Conservation (phyloP, 2,113 vertebrate species). For the Neopipo cinnamomea region DNA sequence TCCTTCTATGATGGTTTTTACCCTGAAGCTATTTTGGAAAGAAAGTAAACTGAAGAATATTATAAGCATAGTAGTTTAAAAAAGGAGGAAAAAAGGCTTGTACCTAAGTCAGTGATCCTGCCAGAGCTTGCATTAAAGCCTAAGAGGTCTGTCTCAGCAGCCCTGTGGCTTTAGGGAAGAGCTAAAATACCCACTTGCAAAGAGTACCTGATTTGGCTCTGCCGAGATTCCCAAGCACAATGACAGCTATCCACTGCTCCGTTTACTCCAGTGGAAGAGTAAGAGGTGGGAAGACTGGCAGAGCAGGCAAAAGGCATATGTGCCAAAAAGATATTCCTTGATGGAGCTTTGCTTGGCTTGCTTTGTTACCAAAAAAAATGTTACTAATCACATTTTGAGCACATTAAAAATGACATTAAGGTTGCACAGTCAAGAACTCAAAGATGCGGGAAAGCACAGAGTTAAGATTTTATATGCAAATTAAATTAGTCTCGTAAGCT, state of each 20-base stretch:
- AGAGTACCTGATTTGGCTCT: not conserved
- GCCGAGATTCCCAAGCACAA: fast-evolving
- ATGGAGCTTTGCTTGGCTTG: not conserved
- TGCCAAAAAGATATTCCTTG: not conserved
- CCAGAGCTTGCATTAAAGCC: not conserved
- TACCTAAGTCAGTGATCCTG: not conserved
- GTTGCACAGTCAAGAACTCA: not conserved
- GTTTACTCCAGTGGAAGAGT: not conserved
- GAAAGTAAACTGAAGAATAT: not conserved
- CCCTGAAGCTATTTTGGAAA: not conserved
- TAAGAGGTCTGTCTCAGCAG: not conserved
- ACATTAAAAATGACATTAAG: not conserved
- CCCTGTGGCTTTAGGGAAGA: not conserved
- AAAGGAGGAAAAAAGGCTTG: not conserved
- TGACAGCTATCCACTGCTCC: not conserved
- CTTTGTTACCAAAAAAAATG: not conserved
- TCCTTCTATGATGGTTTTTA: not conserved
- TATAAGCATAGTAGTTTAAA: not conserved
- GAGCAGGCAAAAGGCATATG: not conserved
- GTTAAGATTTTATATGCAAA: not conserved
- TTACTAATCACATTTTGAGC: not conserved
- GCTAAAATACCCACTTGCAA: not conserved
- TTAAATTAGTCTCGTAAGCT: not conserved
- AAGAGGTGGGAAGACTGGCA: not conserved
- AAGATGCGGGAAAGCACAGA: not conserved